A percentile compares a stretch with the other conserved stretches of the same genome.
These are phyloP conservation scores for Carlito syrichta DNA, from an alignment of 2,113 vertebrate species.

Conservation along the genomic window DNA sequence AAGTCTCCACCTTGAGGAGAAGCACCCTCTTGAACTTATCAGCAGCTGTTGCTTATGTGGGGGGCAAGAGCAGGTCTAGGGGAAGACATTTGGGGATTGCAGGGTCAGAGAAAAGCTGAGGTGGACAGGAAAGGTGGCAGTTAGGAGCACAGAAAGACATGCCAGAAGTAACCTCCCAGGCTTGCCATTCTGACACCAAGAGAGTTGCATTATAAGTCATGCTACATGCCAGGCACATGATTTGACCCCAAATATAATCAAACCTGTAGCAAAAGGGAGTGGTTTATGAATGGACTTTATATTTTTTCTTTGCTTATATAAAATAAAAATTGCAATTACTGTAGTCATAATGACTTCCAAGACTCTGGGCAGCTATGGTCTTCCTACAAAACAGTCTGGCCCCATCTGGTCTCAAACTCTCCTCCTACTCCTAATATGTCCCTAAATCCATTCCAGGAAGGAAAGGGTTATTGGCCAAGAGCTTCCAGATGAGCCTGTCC, in stretches of 20 bases:
- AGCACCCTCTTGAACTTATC: background rate
- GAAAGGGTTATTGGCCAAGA: background rate
- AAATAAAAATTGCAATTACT: background rate
- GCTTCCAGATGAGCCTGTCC: background rate
- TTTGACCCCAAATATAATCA: background rate
- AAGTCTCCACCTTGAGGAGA: background rate
- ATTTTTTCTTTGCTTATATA: background rate
- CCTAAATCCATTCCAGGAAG: background rate
- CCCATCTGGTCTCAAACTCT: too few species aligned
- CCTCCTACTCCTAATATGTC: background rate
- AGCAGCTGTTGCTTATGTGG: fast-evolving
- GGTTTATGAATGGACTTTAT: background rate
- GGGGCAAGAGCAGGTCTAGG: background rate
- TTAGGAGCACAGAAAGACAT: background rate
- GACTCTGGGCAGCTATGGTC: background rate
- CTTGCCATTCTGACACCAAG: background rate
- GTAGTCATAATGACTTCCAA: too few species aligned
- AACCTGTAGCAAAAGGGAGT: background rate
- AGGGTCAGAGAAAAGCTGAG: background rate
- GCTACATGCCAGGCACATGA: background rate
- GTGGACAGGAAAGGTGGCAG: background rate
- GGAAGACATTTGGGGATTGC: background rate
- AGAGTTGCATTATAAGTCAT: too few species aligned
- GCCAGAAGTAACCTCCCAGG: background rate
- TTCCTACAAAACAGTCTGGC: background rate